These are phyloP conservation scores for Eulemur albifrons DNA, from an alignment of 2,797 vertebrate genomes.

Conservation along the genomic window DNA sequence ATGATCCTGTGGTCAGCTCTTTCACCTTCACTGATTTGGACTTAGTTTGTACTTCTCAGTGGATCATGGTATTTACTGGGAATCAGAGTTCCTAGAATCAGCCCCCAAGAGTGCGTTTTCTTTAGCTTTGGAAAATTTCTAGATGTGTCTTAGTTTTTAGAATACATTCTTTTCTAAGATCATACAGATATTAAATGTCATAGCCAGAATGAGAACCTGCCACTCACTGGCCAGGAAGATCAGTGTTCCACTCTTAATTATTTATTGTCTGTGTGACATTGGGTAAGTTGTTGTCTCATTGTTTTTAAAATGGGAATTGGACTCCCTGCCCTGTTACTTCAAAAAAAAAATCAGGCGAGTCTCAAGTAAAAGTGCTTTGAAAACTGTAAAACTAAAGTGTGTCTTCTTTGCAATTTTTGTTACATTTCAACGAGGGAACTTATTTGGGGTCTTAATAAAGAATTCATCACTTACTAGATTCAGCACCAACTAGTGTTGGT, in stretches of 20 bases:
- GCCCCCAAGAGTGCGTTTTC: not conserved
- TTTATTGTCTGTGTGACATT: not conserved
- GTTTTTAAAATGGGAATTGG: constrained; percentile 22
- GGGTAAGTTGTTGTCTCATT: not conserved
- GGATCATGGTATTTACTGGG: not conserved
- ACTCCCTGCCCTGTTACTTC: not conserved
- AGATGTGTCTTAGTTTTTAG: not conserved
- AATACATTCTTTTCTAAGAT: not conserved
- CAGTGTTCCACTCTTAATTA: not conserved
- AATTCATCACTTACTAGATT: not conserved
- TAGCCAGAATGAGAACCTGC: not conserved
- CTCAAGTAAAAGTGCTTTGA: not conserved
- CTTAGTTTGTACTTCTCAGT: not conserved
- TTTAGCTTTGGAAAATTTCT: not conserved
- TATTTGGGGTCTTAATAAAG: not conserved
- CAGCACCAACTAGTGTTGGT: no score
- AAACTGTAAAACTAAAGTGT: not conserved
- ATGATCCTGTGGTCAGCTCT: not conserved
- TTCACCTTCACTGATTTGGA: not conserved
- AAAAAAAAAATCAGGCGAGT: not conserved
- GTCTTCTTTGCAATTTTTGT: not conserved
- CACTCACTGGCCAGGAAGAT: not conserved
- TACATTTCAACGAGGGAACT: not conserved
- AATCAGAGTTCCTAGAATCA: not conserved
- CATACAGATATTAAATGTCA: not conserved